Evolutionary conservation across 1,140 invertebrate genomes (phyloP).

Genomic region (Sycophila sp.): DNA sequence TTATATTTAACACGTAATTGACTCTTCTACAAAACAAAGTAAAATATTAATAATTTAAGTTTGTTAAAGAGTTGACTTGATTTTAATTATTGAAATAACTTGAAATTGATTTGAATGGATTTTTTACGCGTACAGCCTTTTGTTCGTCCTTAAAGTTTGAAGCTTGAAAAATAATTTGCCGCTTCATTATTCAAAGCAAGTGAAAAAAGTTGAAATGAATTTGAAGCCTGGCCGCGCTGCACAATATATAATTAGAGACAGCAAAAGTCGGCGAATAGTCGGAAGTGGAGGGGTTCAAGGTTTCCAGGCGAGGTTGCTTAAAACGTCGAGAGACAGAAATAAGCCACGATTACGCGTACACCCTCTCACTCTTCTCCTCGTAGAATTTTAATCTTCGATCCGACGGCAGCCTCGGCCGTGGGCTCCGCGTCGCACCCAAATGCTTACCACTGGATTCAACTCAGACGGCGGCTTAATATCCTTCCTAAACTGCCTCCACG

Average conservation of each 20-base stretch:
- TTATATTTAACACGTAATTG: too few relatives aligned
- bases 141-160: background rate
- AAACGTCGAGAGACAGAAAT: background rate
- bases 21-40: too few relatives aligned
- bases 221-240: constrained; percentile 20
- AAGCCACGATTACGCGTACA: constrained; percentile 28
- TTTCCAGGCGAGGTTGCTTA: background rate
- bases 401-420: background rate
- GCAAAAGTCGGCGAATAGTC: background rate
- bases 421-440: too few relatives aligned
- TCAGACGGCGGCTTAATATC: constrained; percentile 1
- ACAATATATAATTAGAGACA: constrained; percentile 15
- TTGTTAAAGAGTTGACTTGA: too few relatives aligned
- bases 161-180: constrained; percentile 19
- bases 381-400: constrained; percentile 45
- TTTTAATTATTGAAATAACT: too few relatives aligned
- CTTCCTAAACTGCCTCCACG: background rate
- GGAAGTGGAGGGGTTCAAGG: background rate
- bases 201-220: constrained; percentile 18
- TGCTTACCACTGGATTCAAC: too few relatives aligned
- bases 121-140: too few relatives aligned
- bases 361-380: background rate
- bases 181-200: constrained; percentile 16
- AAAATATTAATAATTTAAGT: too few relatives aligned
- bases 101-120: too few relatives aligned